Evolutionary conservation across 2,888 invertebrate genomes (phyloP).

Genomic region (Lampropteryx suffumata): DNA sequence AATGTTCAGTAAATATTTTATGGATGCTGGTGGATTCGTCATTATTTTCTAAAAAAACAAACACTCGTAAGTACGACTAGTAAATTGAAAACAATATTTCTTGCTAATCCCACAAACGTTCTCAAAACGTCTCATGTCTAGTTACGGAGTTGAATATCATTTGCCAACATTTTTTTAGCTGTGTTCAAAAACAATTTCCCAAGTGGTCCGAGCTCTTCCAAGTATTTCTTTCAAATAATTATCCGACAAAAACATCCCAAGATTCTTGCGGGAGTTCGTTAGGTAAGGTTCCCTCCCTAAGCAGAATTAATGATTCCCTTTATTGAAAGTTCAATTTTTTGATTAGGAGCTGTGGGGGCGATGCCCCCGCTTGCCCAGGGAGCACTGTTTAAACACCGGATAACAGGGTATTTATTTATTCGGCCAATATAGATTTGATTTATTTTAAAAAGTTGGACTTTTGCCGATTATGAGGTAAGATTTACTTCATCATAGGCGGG

Average conservation of each 20-base stretch:
- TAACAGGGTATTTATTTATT: conserved; percentile 78
- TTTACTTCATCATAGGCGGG: conserved; percentile 2
- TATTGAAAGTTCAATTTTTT: conserved; percentile 89
- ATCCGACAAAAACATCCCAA: conserved; percentile 76
- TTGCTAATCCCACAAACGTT: conserved; percentile 11
- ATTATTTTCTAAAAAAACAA: too few species aligned
- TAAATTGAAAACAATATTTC: neutral
- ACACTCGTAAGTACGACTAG: too few species aligned
- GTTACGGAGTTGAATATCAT: conserved; percentile 33
- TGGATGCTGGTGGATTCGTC: too few species aligned
- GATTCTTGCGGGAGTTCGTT: conserved; percentile 75
- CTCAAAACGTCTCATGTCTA: conserved; percentile 15
- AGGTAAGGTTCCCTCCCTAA: conserved; percentile 66
- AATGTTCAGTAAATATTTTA: too few species aligned
- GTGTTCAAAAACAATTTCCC: conserved; percentile 56
- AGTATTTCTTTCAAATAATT: conserved; percentile 69
- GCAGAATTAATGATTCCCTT: conserved; percentile 87
- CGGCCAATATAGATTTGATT: conserved; percentile 74
- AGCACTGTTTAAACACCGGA: conserved; percentile 75
- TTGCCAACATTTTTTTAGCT: conserved; percentile 39
- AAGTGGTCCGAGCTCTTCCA: conserved; percentile 50
- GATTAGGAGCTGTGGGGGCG: conserved; percentile 71
- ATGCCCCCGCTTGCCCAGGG: conserved; percentile 43
- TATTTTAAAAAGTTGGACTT: conserved; percentile 45
- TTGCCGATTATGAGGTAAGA: conserved; percentile 4